Evolutionary conservation across 2,797 vertebrate species (phyloP).

Genomic region (Sitta carolinensis): DNA sequence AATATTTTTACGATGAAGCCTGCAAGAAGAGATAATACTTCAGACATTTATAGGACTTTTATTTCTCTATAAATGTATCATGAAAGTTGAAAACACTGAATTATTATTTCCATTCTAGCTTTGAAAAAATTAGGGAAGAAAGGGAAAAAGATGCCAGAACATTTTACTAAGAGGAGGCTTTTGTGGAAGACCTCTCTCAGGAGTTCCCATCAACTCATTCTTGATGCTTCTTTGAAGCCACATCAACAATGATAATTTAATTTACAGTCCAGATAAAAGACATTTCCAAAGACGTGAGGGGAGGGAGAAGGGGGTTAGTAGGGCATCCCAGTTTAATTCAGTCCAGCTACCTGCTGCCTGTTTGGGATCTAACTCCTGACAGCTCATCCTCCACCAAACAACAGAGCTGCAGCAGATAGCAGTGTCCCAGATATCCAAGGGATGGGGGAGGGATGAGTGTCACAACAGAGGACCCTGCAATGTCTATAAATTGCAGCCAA

Average conservation of each 20-base stretch:
- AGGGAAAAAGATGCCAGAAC: not conserved
- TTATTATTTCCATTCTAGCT: not conserved
- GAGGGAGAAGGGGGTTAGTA: not conserved
- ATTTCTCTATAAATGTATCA: not conserved
- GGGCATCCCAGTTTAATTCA: not conserved
- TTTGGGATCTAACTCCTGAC: not conserved
- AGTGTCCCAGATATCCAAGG: not conserved
- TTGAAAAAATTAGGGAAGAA: not conserved
- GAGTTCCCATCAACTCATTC: not conserved
- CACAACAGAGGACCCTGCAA: not conserved
- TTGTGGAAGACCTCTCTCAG: not conserved
- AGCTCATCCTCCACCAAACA: not conserved
- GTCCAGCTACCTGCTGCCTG: not conserved
- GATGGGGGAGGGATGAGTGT: not conserved
- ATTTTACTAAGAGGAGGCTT: not conserved
- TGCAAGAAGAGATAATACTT: not conserved
- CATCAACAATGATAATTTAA: not conserved
- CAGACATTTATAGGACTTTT: not conserved
- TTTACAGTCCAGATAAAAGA: conserved; percentile 25
- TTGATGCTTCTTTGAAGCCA: not conserved
- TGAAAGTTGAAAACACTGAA: not conserved
- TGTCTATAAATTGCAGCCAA: not conserved
- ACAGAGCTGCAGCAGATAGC: not conserved
- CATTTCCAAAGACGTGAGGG: not conserved
- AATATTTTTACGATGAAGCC: not conserved